Evolutionary conservation across 2,113 vertebrate species (phyloP).

Genomic region (Actenoides lindsayi): DNA sequence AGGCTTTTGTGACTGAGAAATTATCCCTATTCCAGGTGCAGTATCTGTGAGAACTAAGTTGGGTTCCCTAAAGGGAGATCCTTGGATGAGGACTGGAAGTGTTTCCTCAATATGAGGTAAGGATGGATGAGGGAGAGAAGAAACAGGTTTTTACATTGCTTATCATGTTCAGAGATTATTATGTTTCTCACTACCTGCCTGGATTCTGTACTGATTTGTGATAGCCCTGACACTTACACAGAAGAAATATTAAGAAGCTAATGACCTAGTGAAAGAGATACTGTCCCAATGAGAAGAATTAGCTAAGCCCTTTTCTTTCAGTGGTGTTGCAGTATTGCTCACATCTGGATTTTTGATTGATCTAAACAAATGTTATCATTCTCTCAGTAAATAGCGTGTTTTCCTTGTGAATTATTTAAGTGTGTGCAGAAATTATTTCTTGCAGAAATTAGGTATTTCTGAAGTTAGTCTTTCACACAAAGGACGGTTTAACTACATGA

Average conservation of each 20-base stretch:
- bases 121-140: not conserved
- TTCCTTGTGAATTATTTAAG: slow-evolving; percentile 25
- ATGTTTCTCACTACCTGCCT: not conserved
- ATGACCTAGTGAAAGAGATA: not conserved
- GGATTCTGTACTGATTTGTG: not conserved
- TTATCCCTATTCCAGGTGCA: not conserved
- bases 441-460: not conserved
- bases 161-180: not conserved
- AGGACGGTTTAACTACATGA: not conserved
- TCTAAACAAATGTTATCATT: not conserved
- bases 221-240: not conserved
- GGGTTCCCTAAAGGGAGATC: not conserved
- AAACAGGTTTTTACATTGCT: not conserved
- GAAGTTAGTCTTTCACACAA: not conserved
- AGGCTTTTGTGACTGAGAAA: slow-evolving; percentile 5
- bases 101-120: not conserved
- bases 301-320: not conserved
- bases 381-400: not conserved
- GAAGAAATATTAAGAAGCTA: not conserved
- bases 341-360: not conserved
- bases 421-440: not conserved
- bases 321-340: not conserved
- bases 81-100: not conserved
- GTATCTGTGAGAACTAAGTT: not conserved
- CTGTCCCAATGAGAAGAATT: not conserved